Conservation (phyloP, 2,113 vertebrate species). For the Mixornis gularis region DNA sequence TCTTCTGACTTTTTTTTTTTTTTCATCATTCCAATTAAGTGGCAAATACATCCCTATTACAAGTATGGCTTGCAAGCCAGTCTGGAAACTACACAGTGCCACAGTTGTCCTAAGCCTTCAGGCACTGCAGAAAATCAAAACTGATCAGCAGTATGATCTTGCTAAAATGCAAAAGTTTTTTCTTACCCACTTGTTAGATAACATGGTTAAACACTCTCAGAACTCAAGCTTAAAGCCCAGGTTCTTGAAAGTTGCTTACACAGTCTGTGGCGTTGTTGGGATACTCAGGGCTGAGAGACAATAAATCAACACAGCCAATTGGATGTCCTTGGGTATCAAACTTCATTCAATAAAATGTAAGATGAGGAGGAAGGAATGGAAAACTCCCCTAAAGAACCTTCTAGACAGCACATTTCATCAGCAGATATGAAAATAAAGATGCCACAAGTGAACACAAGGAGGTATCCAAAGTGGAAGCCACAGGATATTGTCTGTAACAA, state of each 20-base stretch:
- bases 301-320: neutral
- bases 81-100: neutral
- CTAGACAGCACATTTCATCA: neutral
- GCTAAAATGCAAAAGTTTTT: neutral
- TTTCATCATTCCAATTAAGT: neutral
- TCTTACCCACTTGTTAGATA: neutral
- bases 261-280: accelerated
- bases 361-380: neutral
- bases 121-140: neutral
- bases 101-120: neutral
- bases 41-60: neutral
- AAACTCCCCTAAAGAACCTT: neutral
- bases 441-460: neutral
- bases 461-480: neutral
- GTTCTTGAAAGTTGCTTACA: neutral
- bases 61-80: neutral
- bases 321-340: neutral
- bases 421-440: neutral
- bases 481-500: neutral
- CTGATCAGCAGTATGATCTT: neutral
- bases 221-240: neutral
- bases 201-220: neutral
- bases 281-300: neutral
- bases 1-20: neutral
- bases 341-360: neutral